Percentiles rank a stretch among this genome's conserved stretches.
Evolutionary conservation across 2,888 invertebrate genomes (phyloP).

Genomic region (Ornithoptera priamus): DNA sequence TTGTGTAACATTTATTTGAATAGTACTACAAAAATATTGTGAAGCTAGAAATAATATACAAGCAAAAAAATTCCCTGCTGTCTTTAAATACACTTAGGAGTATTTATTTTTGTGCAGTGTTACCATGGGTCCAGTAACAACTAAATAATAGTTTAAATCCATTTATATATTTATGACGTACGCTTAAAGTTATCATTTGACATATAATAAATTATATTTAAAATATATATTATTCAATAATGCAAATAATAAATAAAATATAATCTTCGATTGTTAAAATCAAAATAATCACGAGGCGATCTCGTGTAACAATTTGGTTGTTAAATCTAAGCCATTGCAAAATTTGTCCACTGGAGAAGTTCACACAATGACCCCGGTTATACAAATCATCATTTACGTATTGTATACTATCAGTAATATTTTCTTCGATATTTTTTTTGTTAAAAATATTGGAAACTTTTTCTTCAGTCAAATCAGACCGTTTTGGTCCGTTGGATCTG

Average conservation of each 20-base stretch:
- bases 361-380: slow-evolving; percentile 42
- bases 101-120: not conserved
- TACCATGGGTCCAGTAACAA: not conserved
- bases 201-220: not conserved
- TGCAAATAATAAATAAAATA: slow-evolving; percentile 46
- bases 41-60: not conserved
- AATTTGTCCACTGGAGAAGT: slow-evolving; percentile 53
- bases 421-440: not conserved
- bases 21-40: not conserved
- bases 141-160: not conserved
- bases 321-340: slow-evolving; percentile 38
- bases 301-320: slow-evolving; percentile 48
- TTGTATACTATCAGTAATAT: slow-evolving; percentile 1
- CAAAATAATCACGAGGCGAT: slow-evolving; percentile 66
- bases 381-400: slow-evolving; percentile 8
- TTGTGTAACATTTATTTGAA: no score
- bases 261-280: slow-evolving; percentile 54
- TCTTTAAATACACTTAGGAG: not conserved
- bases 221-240: not conserved
- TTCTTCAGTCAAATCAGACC: slow-evolving; percentile 38
- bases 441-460: slow-evolving; percentile 17
- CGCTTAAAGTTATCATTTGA: not conserved
- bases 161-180: not conserved
- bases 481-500: slow-evolving; percentile 43
- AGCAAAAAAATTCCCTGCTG: not conserved